A percentile compares a stretch with the other conserved stretches of the same genome.
These are phyloP conservation scores for Patella vulgata DNA, from an alignment of 1,140 invertebrate genomes.

Conservation along the genomic window DNA sequence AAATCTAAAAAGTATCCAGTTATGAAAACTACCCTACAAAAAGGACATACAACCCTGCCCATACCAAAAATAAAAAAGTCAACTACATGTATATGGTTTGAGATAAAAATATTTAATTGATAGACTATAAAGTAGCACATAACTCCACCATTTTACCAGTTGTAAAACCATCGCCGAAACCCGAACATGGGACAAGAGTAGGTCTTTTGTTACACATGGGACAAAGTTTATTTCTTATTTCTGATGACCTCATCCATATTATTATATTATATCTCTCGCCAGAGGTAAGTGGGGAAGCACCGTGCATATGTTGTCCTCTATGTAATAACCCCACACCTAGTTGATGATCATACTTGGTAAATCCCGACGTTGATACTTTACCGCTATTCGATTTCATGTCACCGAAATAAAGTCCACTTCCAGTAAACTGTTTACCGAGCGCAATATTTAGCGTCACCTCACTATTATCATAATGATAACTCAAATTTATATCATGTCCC, in stretches of 20 bases:
- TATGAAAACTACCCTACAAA: no score
- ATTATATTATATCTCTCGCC: conserved; percentile 67
- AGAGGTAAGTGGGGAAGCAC: conserved; percentile 58
- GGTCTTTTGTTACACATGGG: conserved; percentile 67
- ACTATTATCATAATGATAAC: conserved; percentile 68
- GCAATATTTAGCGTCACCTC: conserved; percentile 68
- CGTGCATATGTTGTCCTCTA: conserved; percentile 66
- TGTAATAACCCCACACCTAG: conserved; percentile 62
- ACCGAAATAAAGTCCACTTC: conserved; percentile 66
- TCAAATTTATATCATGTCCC: conserved; percentile 63
- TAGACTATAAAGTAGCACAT: no score
- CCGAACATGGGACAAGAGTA: conserved; percentile 44
- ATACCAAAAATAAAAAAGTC: no score
- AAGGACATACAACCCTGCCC: no score
- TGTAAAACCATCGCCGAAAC: conserved; percentile 67
- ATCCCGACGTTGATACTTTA: conserved; percentile 2
- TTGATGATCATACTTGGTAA: conserved; percentile 44
- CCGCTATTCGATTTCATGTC: conserved; percentile 43
- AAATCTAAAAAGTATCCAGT: no score
- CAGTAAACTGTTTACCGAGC: conserved; percentile 59
- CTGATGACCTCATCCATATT: conserved; percentile 67
- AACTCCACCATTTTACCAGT: no score
- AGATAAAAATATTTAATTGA: no score
- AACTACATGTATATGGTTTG: no score
- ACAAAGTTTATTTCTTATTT: conserved; percentile 63